phyloP scores from a whole-genome alignment of 2,888 invertebrate species.

The Drosophila ustulata region DNA sequence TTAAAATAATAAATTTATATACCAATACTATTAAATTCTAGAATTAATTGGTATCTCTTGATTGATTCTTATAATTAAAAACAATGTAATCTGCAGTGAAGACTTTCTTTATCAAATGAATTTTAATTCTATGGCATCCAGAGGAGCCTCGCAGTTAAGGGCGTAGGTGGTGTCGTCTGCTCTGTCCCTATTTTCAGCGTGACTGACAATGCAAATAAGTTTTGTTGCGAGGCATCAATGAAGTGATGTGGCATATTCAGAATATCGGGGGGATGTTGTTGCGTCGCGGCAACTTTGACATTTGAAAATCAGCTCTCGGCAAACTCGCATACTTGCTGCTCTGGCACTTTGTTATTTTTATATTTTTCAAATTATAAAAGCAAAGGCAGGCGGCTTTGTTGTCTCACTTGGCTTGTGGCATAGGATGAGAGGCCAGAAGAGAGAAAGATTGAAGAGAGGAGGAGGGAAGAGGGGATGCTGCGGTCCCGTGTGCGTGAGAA shows the following conservation, averaged over 20 bases:
- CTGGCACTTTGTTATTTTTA: slow-evolving; percentile 76
- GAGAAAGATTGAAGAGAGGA: neutral
- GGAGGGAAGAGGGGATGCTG: slow-evolving; percentile 2
- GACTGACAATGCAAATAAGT: slow-evolving; percentile 6
- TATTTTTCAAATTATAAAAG: slow-evolving; percentile 81
- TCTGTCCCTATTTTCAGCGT: neutral
- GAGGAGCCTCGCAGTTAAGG: neutral
- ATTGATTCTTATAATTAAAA: too few species aligned
- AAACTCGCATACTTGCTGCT: slow-evolving; percentile 37
- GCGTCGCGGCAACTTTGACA: slow-evolving; percentile 69
- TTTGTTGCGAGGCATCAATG: neutral
- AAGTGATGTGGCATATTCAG: neutral
- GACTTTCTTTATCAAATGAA: too few species aligned
- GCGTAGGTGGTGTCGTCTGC: neutral
- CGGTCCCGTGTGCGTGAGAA: slow-evolving; percentile 66
- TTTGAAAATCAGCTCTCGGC: slow-evolving; percentile 58
- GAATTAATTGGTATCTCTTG: too few species aligned
- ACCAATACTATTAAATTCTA: too few species aligned
- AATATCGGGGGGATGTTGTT: slow-evolving; percentile 16
- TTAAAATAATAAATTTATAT: too few species aligned
- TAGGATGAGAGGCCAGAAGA: neutral
- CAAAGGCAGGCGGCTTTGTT: slow-evolving; percentile 67
- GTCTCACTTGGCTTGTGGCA: slow-evolving; percentile 33
- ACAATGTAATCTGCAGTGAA: neutral
- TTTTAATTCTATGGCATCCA: neutral